Percentiles rank a stretch among this genome's conserved stretches.
These are phyloP conservation scores for Oegoconia quadripuncta DNA, from an alignment of 2,888 invertebrate genomes.

Conservation along the genomic window DNA sequence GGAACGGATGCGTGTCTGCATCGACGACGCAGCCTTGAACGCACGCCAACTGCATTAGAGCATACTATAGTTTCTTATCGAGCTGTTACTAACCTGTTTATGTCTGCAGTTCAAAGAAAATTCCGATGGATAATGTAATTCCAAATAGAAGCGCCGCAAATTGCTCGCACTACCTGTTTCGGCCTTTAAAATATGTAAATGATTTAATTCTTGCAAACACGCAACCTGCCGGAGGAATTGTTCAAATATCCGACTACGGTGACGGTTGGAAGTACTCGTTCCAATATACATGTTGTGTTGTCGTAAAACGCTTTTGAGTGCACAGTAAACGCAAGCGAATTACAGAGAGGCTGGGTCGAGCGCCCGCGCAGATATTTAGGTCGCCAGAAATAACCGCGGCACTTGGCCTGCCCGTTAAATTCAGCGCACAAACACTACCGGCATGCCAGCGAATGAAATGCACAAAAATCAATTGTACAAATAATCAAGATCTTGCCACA, in stretches of 20 bases:
- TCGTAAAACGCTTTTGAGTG: constrained; percentile 18
- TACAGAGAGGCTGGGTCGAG: constrained; percentile 33
- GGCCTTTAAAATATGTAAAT: constrained; percentile 29
- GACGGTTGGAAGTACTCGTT: constrained; percentile 28
- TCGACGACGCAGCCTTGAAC: constrained; percentile 50
- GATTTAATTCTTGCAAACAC: constrained; percentile 4
- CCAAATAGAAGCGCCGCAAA: constrained; percentile 6
- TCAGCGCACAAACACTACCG: constrained; percentile 19
- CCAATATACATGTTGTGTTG: constrained; percentile 17
- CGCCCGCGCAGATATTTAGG: constrained; percentile 69
- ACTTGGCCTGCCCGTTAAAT: constrained; percentile 47
- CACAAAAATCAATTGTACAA: background rate
- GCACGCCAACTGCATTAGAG: constrained; percentile 54
- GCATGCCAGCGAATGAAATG: constrained; percentile 3
- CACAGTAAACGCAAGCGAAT: constrained; percentile 33
- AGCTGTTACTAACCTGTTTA: background rate
- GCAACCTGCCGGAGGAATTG: constrained; percentile 7
- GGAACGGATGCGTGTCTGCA: constrained; percentile 46
- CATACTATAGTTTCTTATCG: background rate
- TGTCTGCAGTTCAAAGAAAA: background rate
- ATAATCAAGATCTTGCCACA: background rate
- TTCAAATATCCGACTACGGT: constrained; percentile 13
- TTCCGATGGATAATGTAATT: constrained; percentile 6
- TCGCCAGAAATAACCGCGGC: constrained; percentile 67
- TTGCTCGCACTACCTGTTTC: constrained; percentile 13